These are phyloP conservation scores for Chamaea fasciata DNA, from an alignment of 2,113 vertebrate species.

Conservation along the genomic window DNA sequence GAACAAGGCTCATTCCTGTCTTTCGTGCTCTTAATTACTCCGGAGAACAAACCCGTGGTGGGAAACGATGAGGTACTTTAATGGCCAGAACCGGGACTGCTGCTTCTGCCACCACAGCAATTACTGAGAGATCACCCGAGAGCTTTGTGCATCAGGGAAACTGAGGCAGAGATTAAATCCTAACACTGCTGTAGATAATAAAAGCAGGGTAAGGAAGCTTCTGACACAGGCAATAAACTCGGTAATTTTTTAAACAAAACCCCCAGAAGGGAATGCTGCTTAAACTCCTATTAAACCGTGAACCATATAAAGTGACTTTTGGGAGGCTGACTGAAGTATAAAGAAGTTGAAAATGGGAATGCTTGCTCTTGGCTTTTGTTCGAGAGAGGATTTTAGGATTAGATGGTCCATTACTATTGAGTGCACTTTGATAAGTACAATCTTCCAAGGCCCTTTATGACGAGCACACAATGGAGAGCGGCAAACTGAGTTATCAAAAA, in stretches of 20 bases:
- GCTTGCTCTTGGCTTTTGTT: slow-evolving; percentile 18
- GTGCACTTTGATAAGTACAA: neutral
- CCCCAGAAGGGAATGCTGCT: neutral
- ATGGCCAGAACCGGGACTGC: neutral
- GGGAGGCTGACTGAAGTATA: neutral
- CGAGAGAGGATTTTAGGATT: slow-evolving; percentile 1
- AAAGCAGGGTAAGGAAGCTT: neutral
- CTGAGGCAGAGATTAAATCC: neutral
- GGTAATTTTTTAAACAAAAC: neutral
- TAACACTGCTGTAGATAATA: neutral
- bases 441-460: neutral
- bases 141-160: neutral
- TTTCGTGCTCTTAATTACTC: neutral
- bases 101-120: neutral
- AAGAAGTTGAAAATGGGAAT: neutral
- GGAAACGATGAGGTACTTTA: neutral
- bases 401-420: slow-evolving; percentile 9
- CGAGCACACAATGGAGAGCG: neutral
- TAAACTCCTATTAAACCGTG: neutral
- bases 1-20: slow-evolving; percentile 14
- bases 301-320: neutral
- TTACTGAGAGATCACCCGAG: neutral
- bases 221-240: neutral
- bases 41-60: neutral
- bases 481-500: neutral